Evolutionary conservation across 2,113 vertebrate genomes (phyloP), one percentile per base, ranked within the genome.

Genomic region (Chloroceryle aenea): DNA sequence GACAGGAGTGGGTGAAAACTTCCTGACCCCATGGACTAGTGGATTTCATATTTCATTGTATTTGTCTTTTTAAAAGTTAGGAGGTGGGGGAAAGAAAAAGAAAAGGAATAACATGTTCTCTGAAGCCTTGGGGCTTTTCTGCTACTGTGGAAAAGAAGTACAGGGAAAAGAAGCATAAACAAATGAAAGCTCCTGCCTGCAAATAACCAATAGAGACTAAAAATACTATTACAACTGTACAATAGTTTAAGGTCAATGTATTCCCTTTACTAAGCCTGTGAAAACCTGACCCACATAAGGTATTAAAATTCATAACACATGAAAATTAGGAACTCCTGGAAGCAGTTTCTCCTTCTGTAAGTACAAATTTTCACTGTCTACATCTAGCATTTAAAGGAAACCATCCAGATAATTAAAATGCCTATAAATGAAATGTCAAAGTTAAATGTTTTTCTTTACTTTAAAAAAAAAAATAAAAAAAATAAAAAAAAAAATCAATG

Each of bases 221-320:
- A 97, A 97, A 95, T 95, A 95, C 68, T 87, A 42, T 95, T 96
- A 96, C 88, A 95, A 94, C 86, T 86, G 58, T 96, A 97, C 85
- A 95, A 93, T 95, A 95, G 94, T 97, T 96, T 98, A 97, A 98
- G 97, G 97, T 98, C 98, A 98, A 92, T 93, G 69, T 94, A 96
- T 96, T 97, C 96, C 78, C 81, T 98, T 85, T 97, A 85, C 75
- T 78, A 89, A 96, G 59, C 52, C 91, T 97, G 87, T 96, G 96
- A 96, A 97, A 97, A 84, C 48, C 91, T 98, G 96, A 98, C 96
- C 96, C 26, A 56, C 61, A 69, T 88, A 96, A 95, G 83, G 38
- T 97, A 98, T 98, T 98, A 98, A 97, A 98, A 98, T 98, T 98
- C 97, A 98, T 97, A 98, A 97, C 96, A 98, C 96, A 98, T 97